Evolutionary conservation across 2,113 vertebrate species (phyloP).

Genomic region (Potamarius usumacintae): DNA sequence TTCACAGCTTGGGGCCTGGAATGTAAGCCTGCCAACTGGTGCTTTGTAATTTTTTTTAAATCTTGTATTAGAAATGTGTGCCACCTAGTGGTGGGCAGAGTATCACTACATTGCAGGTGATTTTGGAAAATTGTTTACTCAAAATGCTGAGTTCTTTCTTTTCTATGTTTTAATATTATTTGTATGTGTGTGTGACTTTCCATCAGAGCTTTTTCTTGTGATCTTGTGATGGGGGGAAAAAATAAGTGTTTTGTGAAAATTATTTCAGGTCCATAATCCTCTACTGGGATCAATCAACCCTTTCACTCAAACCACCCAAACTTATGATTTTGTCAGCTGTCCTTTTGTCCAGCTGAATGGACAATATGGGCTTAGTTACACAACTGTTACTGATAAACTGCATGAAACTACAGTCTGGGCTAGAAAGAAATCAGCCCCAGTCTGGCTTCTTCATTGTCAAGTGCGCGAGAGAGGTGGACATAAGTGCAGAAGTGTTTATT

Average conservation of each 20-base stretch:
- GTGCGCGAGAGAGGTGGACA: too few species aligned
- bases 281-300: too few species aligned
- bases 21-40: constrained; percentile 10
- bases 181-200: not conserved
- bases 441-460: too few species aligned
- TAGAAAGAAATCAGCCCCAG: too few species aligned
- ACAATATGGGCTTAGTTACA: not conserved
- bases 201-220: not conserved
- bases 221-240: too few species aligned
- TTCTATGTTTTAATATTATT: not conserved
- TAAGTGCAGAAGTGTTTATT: too few species aligned
- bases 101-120: not conserved
- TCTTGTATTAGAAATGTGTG: not conserved
- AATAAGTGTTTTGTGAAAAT: too few species aligned
- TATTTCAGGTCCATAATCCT: too few species aligned
- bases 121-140: not conserved
- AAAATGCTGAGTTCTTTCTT: not conserved
- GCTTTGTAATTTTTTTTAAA: constrained; percentile 1
- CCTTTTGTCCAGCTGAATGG: too few species aligned
- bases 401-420: not conserved
- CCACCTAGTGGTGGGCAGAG: constrained; percentile 3
- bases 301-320: too few species aligned
- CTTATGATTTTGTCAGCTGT: too few species aligned
- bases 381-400: not conserved
- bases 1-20: constrained; percentile 28